Evolutionary conservation across 2,113 vertebrate genomes (phyloP), one percentile per base, ranked within the genome.

Genomic region (Chionomys nivalis): DNA sequence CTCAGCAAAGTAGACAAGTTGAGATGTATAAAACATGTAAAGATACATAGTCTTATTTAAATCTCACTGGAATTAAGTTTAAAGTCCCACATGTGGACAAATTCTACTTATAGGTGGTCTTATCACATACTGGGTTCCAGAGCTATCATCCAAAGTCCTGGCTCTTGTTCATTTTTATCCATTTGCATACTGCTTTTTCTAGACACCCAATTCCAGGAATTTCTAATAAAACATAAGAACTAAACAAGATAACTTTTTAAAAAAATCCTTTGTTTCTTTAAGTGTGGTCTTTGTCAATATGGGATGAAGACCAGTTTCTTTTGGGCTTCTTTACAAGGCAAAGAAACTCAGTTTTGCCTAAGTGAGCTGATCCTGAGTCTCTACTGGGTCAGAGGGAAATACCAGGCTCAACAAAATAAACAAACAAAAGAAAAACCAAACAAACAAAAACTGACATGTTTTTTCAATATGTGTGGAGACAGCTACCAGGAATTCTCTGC

Each of bases 331-430:
- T 76, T 6, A 39, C 31, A 86, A 19, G 42, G 9, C n/a, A 78
- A 28, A 58, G 72, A 89, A 89, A 31, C 1, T 6, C 70, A 89
- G 39, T 75, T 96, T 94, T 86, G 95, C 92, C 63, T 68, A 26
- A 76, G 12, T 65, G 11, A 83, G 75, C 26, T 33, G 72, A 75
- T 13, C 4, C 2, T 91, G 94, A 93, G 95, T 97, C 87, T 98
- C 95, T 82, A 14, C 10, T 90, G 55, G 58, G 39, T 97, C 75
- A 95, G 47, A 44, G 92, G 93, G 24, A 94, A 97, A 88, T 91
- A 36, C 44, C 89, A 85, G 94, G 65, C 47, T 95, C 92, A 88
- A 90, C 73, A 92, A 73, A 16, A 63, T 17, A 58, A 58, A 58
- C 55, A 58, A 58, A 58, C 26, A 66, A 66, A 66, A 66, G 4